Evolutionary conservation across 2,888 invertebrate genomes (phyloP).

Genomic region (Bellardia pandia): DNA sequence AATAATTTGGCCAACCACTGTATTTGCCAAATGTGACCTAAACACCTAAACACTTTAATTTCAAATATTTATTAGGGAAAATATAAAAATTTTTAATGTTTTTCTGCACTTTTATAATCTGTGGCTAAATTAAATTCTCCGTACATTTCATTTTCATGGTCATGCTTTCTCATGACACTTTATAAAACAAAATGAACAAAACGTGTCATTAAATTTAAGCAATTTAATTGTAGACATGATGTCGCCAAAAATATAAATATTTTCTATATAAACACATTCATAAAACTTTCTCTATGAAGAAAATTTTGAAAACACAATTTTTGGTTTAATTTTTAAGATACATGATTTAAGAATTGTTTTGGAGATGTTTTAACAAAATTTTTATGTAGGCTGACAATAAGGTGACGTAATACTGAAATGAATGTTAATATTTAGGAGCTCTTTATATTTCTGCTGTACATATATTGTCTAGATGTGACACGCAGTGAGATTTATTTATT

Average conservation of each 20-base stretch:
- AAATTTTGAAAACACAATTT: background rate
- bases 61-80: conserved; percentile 26
- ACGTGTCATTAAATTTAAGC: conserved; percentile 40
- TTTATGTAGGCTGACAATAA: no score
- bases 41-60: no score
- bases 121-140: conserved; percentile 7
- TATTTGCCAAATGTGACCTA: no score
- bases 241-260: conserved; percentile 34
- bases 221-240: conserved; percentile 23
- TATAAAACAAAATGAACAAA: conserved; percentile 21
- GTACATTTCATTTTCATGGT: conserved; percentile 31
- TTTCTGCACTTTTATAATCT: conserved; percentile 8
- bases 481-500: no score
- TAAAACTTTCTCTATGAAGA: conserved; percentile 36
- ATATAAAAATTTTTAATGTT: background rate
- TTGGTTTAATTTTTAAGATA: no score
- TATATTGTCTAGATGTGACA: no score
- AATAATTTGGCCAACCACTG: no score
- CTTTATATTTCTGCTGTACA: no score
- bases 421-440: no score
- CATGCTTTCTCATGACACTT: conserved; percentile 20
- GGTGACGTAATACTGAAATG: no score
- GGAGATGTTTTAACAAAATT: no score
- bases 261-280: background rate
- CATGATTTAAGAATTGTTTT: no score